Conservation (phyloP, 2,888 invertebrate species). For the Tolmerus cingulatus region DNA sequence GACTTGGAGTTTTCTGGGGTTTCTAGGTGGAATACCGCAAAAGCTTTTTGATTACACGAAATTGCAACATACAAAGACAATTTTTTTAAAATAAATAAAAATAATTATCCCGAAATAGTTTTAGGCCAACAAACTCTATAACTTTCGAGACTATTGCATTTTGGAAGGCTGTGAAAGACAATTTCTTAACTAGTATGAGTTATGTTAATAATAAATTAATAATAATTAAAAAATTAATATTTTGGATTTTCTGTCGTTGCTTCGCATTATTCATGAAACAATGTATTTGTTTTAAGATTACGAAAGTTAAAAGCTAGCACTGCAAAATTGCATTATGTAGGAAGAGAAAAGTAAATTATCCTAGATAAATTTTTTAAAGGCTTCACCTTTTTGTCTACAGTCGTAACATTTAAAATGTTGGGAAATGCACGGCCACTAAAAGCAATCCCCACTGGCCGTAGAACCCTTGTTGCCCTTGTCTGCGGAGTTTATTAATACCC, state of each 20-base stretch:
- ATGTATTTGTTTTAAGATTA: not conserved
- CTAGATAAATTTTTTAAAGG: not conserved
- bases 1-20: too few relatives aligned
- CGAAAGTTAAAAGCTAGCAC: not conserved
- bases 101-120: too few relatives aligned
- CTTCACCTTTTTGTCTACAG: not conserved
- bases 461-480: not conserved
- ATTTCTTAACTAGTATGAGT: too few relatives aligned
- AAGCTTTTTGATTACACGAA: too few relatives aligned
- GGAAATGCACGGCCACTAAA: not conserved
- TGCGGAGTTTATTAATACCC: not conserved
- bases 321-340: not conserved
- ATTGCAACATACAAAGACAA: too few relatives aligned
- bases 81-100: too few relatives aligned
- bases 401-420: not conserved
- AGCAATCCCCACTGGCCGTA: not conserved
- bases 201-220: too few relatives aligned
- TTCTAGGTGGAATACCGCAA: too few relatives aligned
- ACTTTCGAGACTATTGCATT: too few relatives aligned
- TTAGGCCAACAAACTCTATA: too few relatives aligned
- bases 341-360: not conserved
- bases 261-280: not conserved
- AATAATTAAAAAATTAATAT: too few relatives aligned
- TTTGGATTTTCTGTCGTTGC: not conserved
- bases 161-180: too few relatives aligned